Evolutionary conservation across 2,888 invertebrate genomes (phyloP), one percentile per base, ranked within the genome.

Genomic region (Amphimallon solstitiale): DNA sequence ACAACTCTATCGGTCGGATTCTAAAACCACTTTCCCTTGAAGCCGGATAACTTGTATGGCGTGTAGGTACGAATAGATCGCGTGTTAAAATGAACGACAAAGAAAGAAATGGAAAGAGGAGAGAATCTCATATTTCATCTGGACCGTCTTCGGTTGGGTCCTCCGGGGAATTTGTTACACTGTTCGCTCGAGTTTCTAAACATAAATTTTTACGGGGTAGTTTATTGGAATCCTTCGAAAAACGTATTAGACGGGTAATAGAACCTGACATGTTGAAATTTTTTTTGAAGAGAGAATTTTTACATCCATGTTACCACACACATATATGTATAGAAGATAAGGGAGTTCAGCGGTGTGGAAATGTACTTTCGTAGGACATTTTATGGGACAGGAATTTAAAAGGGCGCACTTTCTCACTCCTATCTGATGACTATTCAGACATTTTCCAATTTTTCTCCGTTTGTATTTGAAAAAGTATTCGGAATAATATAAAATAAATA

Each of bases 41-140:
- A 51, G 9, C 6, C 34, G 34, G 15, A 17, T 49, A 51, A 35
- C 51, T 51, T 51, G 35, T 35, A 51, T 49, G 14, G n/a, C n/a
- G 15, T 17, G 35, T 14, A 51, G 40, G 14, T 14, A 40, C 40
- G 40, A 12, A 6, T 10, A 9, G 51, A 17, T 15, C 10, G 34
- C 35, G 35, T 10, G 35, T 23, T 51, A 35, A 51, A 51, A 35
- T n/a, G 35, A 51, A 51, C 35, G 35, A 35, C 34, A 17, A 35
- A 51, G 51, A 19, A 17, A 51, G 51, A 51, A 51, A 51, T 35
- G 15, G 51, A 15, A 1, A 35, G 51, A 17, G 15, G 35, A 17
- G 48, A n/a, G 51, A 51, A 51, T 51, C 51, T 51, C 51, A 51
- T 51, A 51, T 51, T 51, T 51, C 51, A 51, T 51, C 51, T 51